Evolutionary conservation across 2,888 invertebrate species (phyloP).

Genomic region (Ophion costatus): DNA sequence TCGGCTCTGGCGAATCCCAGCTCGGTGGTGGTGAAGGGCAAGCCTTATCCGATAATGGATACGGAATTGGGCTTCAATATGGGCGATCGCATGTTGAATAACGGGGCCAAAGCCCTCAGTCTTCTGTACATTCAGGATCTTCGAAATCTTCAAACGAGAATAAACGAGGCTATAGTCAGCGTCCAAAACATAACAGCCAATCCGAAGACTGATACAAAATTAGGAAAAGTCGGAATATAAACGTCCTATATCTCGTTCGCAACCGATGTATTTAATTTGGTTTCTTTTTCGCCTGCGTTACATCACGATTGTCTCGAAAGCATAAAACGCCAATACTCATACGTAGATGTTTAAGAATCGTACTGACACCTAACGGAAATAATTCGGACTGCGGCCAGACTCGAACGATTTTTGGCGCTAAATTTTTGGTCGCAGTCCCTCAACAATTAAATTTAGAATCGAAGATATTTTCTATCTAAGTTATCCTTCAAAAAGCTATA

Average conservation of each 20-base stretch:
- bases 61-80: slow-evolving; percentile 88
- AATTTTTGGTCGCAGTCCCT: too few species aligned
- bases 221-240: slow-evolving; percentile 95
- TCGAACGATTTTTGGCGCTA: background rate
- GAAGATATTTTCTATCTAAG: background rate
- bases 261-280: background rate
- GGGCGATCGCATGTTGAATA: slow-evolving; percentile 87
- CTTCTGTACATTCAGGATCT: slow-evolving; percentile 93
- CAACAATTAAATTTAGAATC: background rate
- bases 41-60: slow-evolving; percentile 89
- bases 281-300: slow-evolving; percentile 6
- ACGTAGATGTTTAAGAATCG: slow-evolving; percentile 9
- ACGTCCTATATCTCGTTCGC: background rate
- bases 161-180: slow-evolving; percentile 96
- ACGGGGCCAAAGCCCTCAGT: slow-evolving; percentile 91
- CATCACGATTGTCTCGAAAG: background rate
- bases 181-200: slow-evolving; percentile 97
- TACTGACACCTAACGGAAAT: background rate
- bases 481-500: background rate
- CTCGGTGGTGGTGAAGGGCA: slow-evolving; percentile 86
- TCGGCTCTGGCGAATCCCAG: slow-evolving; percentile 86
- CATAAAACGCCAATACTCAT: slow-evolving; percentile 38
- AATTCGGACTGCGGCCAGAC: background rate
- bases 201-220: slow-evolving; percentile 97
- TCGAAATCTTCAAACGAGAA: slow-evolving; percentile 94